Conservation (phyloP, 2,888 invertebrate genomes). For the Andrena marginata region DNA sequence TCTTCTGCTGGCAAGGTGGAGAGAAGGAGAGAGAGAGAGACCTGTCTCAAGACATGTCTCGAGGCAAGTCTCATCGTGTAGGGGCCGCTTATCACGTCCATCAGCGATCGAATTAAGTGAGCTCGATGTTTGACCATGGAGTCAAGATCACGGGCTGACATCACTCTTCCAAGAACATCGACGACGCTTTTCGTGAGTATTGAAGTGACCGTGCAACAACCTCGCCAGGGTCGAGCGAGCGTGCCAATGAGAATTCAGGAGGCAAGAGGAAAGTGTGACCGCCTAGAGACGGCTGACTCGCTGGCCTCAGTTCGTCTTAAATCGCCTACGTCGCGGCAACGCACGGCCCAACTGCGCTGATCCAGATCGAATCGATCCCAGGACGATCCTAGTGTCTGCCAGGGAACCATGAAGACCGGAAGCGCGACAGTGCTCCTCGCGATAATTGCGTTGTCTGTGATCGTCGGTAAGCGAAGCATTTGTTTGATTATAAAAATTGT, state of each 20-base stretch:
- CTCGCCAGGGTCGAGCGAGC: constrained; percentile 54
- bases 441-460: constrained; percentile 67
- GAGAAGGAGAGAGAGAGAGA: too few species aligned
- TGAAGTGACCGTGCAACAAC: constrained; percentile 46
- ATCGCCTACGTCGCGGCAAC: constrained; percentile 49
- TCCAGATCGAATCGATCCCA: constrained; percentile 10
- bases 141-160: constrained; percentile 59
- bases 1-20: too few species aligned
- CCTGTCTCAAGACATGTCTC: too few species aligned
- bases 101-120: not conserved
- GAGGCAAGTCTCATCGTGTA: too few species aligned
- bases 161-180: constrained; percentile 48
- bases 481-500: not conserved
- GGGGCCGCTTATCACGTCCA: not conserved
- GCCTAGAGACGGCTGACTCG: constrained; percentile 52
- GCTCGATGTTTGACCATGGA: not conserved
- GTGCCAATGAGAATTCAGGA: constrained; percentile 60
- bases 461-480: constrained; percentile 71
- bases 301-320: constrained; percentile 68
- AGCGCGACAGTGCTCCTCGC: constrained; percentile 64
- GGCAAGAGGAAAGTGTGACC: constrained; percentile 72
- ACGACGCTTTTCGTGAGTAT: not conserved
- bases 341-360: not conserved
- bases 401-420: constrained; percentile 55
- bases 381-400: not conserved